phyloP scores from a whole-genome alignment of 1,140 invertebrate genomes.

The Carposina sasakii region DNA sequence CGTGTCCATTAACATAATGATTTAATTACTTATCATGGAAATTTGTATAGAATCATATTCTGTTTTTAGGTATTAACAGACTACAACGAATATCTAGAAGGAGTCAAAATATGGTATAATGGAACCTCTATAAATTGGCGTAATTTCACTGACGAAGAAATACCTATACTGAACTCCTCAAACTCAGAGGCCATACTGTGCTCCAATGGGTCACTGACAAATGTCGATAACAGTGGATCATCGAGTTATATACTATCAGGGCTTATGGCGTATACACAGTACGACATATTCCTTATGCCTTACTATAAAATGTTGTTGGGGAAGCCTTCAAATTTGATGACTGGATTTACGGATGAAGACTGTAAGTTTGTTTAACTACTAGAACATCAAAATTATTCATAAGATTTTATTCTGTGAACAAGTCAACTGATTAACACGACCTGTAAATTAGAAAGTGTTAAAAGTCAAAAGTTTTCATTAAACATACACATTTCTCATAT shows the following conservation, averaged over 20 bases:
- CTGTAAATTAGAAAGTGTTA: no score
- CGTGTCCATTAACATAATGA: no score
- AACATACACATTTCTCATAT: no score
- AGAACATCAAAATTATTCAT: no score
- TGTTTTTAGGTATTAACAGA: constrained; percentile 64
- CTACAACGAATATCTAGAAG: constrained; percentile 82
- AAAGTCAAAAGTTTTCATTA: no score
- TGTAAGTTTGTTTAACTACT: no score
- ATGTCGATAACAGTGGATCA: constrained; percentile 77
- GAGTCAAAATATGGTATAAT: constrained; percentile 92
- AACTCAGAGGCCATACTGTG: constrained; percentile 39
- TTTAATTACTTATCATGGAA: no score
- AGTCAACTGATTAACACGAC: no score
- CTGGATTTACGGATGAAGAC: constrained; percentile 81
- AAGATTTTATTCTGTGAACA: no score
- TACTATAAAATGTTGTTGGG: constrained; percentile 85
- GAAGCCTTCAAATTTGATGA: constrained; percentile 83
- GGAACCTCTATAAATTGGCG: constrained; percentile 61
- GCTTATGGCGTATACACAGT: constrained; percentile 79
- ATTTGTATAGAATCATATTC: no score
- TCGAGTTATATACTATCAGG: constrained; percentile 74
- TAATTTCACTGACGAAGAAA: constrained; percentile 47
- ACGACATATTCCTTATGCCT: constrained; percentile 85
- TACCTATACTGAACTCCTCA: constrained; percentile 39
- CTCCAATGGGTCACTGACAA: constrained; percentile 73